These are phyloP conservation scores for Paratrypauchen microcephalus DNA, from an alignment of 2,797 vertebrate species.

Conservation along the genomic window DNA sequence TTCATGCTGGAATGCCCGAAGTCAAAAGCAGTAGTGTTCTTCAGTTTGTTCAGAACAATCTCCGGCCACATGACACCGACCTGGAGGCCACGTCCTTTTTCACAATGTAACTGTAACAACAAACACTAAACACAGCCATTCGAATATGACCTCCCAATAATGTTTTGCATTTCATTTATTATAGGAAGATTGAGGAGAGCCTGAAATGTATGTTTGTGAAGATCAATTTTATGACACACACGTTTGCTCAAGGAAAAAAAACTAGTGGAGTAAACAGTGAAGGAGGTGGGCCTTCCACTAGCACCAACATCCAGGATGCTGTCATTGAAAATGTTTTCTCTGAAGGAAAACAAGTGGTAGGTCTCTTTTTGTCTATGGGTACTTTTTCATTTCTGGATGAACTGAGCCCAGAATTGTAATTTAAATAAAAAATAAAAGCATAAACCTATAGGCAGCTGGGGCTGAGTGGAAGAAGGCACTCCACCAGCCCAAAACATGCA, in stretches of 20 bases:
- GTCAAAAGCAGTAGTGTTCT: conserved; percentile 81
- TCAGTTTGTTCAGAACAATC: conserved; percentile 84
- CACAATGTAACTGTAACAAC: conserved; percentile 77
- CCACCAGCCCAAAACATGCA: no score
- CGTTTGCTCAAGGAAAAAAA: conserved; percentile 73
- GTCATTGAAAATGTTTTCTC: conserved; percentile 65
- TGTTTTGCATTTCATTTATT: conserved; percentile 13
- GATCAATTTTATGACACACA: conserved; percentile 86
- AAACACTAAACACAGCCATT: neutral
- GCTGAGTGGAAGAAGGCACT: no score
- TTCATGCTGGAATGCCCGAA: conserved; percentile 84
- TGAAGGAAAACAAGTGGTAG: conserved; percentile 67
- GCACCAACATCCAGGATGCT: conserved; percentile 75
- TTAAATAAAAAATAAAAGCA: no score
- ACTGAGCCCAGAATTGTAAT: neutral
- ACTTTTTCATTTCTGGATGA: neutral
- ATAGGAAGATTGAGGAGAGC: conserved; percentile 89
- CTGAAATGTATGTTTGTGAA: conserved; percentile 84
- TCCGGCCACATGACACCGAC: conserved; percentile 84
- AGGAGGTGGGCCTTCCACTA: conserved; percentile 32
- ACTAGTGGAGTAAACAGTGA: conserved; percentile 4
- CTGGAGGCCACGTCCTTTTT: conserved; percentile 88
- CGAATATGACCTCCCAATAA: neutral
- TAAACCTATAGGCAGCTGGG: no score
- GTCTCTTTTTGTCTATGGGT: conserved; percentile 21